Base-by-base conservation (phyloP, 2,797 vertebrate genomes). In the Paratrypauchen microcephalus region DNA sequence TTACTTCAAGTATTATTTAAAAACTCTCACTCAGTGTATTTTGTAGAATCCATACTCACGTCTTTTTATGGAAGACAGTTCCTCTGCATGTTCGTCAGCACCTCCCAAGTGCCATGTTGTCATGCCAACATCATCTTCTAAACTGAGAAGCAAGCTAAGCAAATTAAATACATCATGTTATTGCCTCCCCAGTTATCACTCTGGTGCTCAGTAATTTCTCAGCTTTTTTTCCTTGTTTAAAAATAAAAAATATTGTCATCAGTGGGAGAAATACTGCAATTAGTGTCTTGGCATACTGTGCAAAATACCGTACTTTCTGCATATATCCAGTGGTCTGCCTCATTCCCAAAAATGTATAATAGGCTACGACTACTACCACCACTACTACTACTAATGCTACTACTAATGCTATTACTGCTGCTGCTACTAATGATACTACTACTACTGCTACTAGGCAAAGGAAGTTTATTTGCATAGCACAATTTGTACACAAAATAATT, bases 51-150 rank as follows among this genome's bases (percentile, higher is more conserved):
- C 54, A 56, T 56, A 56, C 24, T 59, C 56, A 30, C 8, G 64
- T 87, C 77, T 83, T 83, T 86, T 83, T 83, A 74, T 80, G 75
- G 73, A 18, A 68, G 71, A 79, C 62, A 64, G 68, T 68, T 65
- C 83, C 30, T 71, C 70, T 81, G 69, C 82, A 74, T 80, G 69
- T 64, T 80, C 73, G 82, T 52, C 75, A 76, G 75, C 69, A 71
- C 65, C 68, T 85, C 80, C 82, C 75, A 71, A 65, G 76, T 83
- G 77, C 87, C 84, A 86, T 76, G 81, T 88, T 83, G 85, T 89
- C 82, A 87, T 88, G 87, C 78, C 86, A 86, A 89, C 83, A 75
- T 73, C 68, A 76, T 73, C 12, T 79, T 80, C 72, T 74, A 64
- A 79, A 75, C 76, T 74, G 69, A 85, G 83, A 85, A 81, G 79